Base-by-base conservation (phyloP, 2,888 invertebrate genomes). In the Caenorhabditis plicata region DNA sequence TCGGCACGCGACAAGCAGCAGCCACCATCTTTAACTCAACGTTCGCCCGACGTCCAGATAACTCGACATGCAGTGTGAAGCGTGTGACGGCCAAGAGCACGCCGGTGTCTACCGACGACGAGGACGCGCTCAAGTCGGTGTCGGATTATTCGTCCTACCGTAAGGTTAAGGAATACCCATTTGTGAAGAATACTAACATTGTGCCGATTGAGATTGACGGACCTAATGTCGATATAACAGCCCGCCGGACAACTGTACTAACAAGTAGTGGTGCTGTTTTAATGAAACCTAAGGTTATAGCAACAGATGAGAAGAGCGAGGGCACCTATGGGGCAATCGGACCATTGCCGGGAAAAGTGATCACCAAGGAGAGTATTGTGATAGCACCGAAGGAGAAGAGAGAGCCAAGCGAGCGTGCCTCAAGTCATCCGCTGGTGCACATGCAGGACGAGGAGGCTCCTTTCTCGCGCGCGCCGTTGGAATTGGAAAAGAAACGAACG, bases 171-270 rank as follows among this genome's bases (percentile, higher is more conserved):
- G 69, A 61, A 51, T 66, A 55, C 50, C 68, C 66, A 32, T 64
- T 62, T 46, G 45, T 44, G 4, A 49, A 51, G 32, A 48, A 53
- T 26, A 39, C 63, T 4, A 53, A 67, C 15, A 49, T 67, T 39
- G 72, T 76, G 23, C 77, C 77, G 0, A 67, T 77, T 11, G 71
- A 77, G 43, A 77, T 77, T 31, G 77, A 77, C 45, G 75, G 72
- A 8, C 77, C 77, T 3, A 68, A 71, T 44, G 68, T 71, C 13
- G 62, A 71, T 43, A 32, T 65, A n/a, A 41, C 53, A 0, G 48
- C 51, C 2, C 32, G 61, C 39, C 31, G 48, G 29, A 41, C 55
- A n/a, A 45, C 56, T n/a, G 60, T 71, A 8, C 50, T 64, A 22
- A 71, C 70, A 3, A 53, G 68, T 17, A 62, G 64, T 38, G 72